A percentile compares a stretch with the other conserved stretches of the same genome.
These are phyloP conservation scores for Arctocebus calabarensis DNA, from an alignment of 2,797 vertebrate species.

Conservation along the genomic window DNA sequence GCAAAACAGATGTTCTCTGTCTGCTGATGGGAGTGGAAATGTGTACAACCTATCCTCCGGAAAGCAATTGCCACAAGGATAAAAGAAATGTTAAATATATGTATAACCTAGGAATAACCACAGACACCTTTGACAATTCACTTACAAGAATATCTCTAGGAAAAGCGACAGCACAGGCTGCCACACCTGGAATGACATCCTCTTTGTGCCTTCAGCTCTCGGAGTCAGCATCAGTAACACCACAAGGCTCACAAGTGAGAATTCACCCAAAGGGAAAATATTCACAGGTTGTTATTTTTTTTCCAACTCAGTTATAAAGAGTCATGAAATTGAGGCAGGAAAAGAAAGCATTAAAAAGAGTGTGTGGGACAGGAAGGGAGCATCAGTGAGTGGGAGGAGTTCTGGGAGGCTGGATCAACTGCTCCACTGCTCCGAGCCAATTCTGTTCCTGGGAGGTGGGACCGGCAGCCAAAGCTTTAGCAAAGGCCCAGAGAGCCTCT, in stretches of 20 bases:
- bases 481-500: not conserved
- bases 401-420: accelerated
- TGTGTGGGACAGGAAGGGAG: not conserved
- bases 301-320: not conserved
- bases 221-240: not conserved
- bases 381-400: accelerated
- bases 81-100: not conserved
- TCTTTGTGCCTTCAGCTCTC: not conserved
- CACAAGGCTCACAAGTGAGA: not conserved
- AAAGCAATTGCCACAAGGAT: not conserved
- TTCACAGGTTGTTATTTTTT: not conserved
- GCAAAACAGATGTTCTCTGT: not conserved
- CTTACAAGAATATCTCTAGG: not conserved
- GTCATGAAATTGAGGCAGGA: not conserved
- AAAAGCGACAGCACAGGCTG: not conserved
- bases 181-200: not conserved
- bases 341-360: not conserved
- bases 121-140: not conserved
- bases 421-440: accelerated
- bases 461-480: not conserved
- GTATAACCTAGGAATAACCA: not conserved
- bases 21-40: not conserved
- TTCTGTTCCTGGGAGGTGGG: not conserved
- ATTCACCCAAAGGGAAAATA: not conserved
- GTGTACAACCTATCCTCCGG: not conserved